Percentiles rank a stretch among this genome's conserved stretches.
phyloP scores from a whole-genome alignment of 2,797 vertebrate species.

The Tinamus major region DNA sequence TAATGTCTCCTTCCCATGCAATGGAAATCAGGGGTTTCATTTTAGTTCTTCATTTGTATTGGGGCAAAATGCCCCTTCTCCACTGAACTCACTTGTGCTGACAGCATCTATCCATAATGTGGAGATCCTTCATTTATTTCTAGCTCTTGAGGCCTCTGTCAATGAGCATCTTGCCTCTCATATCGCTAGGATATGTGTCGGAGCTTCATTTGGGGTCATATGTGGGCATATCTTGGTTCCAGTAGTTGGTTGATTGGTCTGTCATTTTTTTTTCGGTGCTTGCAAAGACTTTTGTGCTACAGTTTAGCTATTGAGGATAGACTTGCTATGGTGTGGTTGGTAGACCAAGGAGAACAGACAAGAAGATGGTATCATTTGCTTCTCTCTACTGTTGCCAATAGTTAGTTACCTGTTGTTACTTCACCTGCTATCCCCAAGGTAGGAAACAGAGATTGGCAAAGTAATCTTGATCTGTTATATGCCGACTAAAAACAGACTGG shows the following conservation, averaged over 20 bases:
- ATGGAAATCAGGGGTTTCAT: background rate
- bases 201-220: background rate
- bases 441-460: background rate
- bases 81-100: background rate
- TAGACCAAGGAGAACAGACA: background rate
- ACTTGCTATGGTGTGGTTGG: background rate
- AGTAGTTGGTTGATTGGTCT: background rate
- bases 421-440: background rate
- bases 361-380: background rate
- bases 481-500: background rate
- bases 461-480: background rate
- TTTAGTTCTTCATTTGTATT: background rate
- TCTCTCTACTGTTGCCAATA: background rate
- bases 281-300: background rate
- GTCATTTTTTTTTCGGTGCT: background rate
- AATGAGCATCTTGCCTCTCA: background rate
- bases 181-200: background rate
- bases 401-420: background rate
- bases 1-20: accelerated
- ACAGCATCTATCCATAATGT: background rate
- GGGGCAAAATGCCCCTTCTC: background rate
- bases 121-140: background rate
- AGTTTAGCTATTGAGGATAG: background rate
- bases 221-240: background rate
- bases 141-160: background rate